phyloP scores from a whole-genome alignment of 2,888 invertebrate genomes.

The Mythimna vitellina region DNA sequence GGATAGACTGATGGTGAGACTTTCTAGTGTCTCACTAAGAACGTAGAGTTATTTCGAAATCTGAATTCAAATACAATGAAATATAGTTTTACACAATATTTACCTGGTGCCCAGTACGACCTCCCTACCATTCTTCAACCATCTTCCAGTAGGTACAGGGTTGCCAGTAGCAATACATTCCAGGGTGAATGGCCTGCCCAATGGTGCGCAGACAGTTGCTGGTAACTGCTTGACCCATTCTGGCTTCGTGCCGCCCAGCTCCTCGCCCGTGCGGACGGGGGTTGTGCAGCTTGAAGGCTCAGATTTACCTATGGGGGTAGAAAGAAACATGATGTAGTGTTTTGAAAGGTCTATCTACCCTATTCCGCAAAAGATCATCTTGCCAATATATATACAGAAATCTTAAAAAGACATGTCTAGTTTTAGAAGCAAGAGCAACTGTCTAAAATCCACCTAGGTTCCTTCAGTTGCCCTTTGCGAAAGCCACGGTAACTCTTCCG shows the following conservation, averaged over 20 bases:
- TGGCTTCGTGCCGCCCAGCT: constrained; percentile 97
- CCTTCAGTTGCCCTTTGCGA: too few relatives aligned
- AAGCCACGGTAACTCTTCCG: too few relatives aligned
- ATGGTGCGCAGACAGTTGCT: constrained; percentile 94
- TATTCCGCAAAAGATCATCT: too few relatives aligned
- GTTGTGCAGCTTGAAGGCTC: constrained; percentile 97
- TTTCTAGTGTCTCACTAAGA: too few relatives aligned
- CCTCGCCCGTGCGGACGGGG: constrained; percentile 97
- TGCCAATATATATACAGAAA: too few relatives aligned
- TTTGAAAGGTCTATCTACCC: too few relatives aligned
- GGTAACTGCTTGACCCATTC: constrained; percentile 96
- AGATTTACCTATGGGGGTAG: constrained; percentile 90
- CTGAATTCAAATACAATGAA: too few relatives aligned
- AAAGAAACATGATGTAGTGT: background rate
- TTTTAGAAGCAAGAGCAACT: too few relatives aligned
- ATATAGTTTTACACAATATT: background rate
- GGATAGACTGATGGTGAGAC: too few relatives aligned
- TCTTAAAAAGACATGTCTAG: too few relatives aligned
- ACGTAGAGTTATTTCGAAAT: too few relatives aligned
- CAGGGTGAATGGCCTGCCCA: constrained; percentile 95
- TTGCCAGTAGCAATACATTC: constrained; percentile 97
- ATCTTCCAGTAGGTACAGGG: constrained; percentile 96
- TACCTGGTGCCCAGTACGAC: constrained; percentile 93
- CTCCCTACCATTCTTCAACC: constrained; percentile 98
- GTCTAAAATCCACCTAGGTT: too few relatives aligned